These are phyloP conservation scores for Zosterops borbonicus DNA, from an alignment of 2,113 vertebrate species.

Conservation along the genomic window DNA sequence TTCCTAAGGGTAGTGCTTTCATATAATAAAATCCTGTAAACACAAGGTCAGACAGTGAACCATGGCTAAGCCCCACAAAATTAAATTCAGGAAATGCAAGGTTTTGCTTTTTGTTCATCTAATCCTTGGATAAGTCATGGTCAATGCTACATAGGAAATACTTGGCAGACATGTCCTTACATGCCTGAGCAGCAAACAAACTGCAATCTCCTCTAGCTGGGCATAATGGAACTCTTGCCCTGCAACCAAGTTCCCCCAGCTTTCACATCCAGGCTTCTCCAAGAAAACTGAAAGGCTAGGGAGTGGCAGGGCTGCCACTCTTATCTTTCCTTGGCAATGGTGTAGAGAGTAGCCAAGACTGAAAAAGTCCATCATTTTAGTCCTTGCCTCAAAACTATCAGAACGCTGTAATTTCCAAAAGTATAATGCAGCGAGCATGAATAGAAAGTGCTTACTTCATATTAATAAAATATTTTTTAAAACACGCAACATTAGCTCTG, in stretches of 20 bases:
- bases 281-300: not conserved
- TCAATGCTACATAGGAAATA: not conserved
- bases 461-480: not conserved
- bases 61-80: not conserved
- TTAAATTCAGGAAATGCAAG: conserved; percentile 2
- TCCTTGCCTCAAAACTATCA: not conserved
- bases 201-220: not conserved
- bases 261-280: not conserved
- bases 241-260: not conserved
- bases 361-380: not conserved
- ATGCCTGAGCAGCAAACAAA: not conserved
- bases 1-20: conserved; percentile 7
- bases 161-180: not conserved
- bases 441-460: not conserved
- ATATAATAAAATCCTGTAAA: conserved; percentile 30
- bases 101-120: not conserved
- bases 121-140: not conserved
- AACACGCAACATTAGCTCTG: not conserved
- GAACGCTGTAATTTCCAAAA: not conserved
- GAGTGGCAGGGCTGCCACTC: not conserved
- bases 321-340: not conserved
- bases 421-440: rapidly evolving
- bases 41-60: conserved; percentile 13
- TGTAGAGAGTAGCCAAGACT: not conserved
- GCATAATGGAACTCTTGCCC: too few relatives aligned